Percentiles rank a stretch among this genome's conserved stretches.
Conservation (phyloP, 2,797 vertebrate species). For the Clamator glandarius region DNA sequence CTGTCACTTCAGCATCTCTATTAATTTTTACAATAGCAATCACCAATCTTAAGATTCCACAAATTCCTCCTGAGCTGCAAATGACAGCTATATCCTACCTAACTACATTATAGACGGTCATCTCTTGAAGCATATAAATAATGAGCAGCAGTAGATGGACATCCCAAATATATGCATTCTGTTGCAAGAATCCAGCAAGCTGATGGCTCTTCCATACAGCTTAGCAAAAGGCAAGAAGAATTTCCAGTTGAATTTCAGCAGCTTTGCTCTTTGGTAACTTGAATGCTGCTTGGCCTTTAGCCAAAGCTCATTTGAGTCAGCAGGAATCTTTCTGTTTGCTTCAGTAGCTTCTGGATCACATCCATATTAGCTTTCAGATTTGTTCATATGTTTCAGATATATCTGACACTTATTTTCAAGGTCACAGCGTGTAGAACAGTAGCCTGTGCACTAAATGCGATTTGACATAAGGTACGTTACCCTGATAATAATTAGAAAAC, state of each 20-base stretch:
- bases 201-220: not conserved
- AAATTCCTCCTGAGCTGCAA: not conserved
- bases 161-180: not conserved
- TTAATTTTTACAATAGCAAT: not conserved
- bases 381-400: slow-evolving; percentile 25
- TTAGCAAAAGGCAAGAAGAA: not conserved
- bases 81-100: not conserved
- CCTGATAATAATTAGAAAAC: not conserved
- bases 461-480: not conserved
- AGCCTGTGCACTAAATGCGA: not conserved
- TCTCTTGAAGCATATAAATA: not conserved
- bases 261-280: not conserved
- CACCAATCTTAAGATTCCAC: not conserved
- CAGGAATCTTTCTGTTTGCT: slow-evolving; percentile 26
- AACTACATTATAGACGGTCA: not conserved
- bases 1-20: not conserved
- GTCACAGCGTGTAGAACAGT: not conserved
- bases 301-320: slow-evolving; percentile 20
- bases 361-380: slow-evolving; percentile 44
- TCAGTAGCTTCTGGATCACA: slow-evolving; percentile 20
- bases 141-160: not conserved
- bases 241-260: slow-evolving; percentile 8
- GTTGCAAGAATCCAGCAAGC: not conserved
- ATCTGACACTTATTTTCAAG: slow-evolving; percentile 44
- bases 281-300: not conserved